phyloP scores from a whole-genome alignment of 2,888 invertebrate genomes.

The Callosobruchus maculatus region DNA sequence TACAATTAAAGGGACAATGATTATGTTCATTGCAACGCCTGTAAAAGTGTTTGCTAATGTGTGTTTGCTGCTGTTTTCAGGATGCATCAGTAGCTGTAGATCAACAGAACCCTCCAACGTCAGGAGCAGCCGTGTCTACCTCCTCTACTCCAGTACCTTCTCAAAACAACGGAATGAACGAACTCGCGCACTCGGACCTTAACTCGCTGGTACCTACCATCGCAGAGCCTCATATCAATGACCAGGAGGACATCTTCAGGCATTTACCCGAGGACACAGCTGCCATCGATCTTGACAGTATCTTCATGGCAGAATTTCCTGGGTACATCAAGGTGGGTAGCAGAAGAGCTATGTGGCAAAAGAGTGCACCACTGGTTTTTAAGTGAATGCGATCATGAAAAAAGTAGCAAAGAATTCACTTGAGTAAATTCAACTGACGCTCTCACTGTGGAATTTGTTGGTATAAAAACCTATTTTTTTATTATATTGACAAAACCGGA shows the following conservation, averaged over 20 bases:
- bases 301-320: conserved; percentile 66
- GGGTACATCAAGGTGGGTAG: conserved; percentile 66
- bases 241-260: conserved; percentile 77
- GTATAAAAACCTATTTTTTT: no score
- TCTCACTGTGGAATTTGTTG: no score
- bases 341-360: neutral
- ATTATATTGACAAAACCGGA: no score
- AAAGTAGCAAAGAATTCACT: no score
- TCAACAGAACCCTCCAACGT: conserved; percentile 50
- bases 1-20: no score
- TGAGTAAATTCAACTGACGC: no score
- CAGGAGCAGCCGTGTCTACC: conserved; percentile 29
- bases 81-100: conserved; percentile 60
- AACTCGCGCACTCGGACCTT: conserved; percentile 69
- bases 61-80: conserved; percentile 46
- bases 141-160: neutral
- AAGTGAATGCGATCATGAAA: no score
- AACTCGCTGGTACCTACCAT: conserved; percentile 66
- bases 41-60: no score
- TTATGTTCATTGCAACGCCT: no score
- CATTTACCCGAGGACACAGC: conserved; percentile 79
- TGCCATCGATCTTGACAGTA: conserved; percentile 81
- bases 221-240: conserved; percentile 50
- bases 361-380: no score
- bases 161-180: conserved; percentile 51